Percentiles rank a stretch among this genome's conserved stretches.
These are phyloP conservation scores for Schlechtendalia chinensis DNA, from an alignment of 1,140 invertebrate species.

Conservation along the genomic window DNA sequence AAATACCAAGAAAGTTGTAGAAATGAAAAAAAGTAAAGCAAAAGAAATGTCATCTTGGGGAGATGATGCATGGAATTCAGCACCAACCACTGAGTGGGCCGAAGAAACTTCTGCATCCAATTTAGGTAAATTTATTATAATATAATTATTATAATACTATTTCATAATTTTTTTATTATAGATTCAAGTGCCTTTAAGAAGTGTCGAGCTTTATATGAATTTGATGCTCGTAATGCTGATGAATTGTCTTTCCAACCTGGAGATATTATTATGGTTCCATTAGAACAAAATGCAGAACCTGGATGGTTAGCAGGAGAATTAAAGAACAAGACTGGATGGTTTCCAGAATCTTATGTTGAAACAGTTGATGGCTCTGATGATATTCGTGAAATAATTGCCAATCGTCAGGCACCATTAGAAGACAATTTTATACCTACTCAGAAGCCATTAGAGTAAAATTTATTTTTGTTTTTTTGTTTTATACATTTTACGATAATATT, in stretches of 20 bases:
- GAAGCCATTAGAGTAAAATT: conserved; percentile 56
- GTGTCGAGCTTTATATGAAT: conserved; percentile 91
- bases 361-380: conserved; percentile 61
- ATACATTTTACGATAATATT: conserved; percentile 40
- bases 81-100: conserved; percentile 54
- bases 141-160: neutral
- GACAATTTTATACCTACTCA: conserved; percentile 47
- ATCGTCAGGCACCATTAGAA: conserved; percentile 35
- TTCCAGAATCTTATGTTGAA: conserved; percentile 95
- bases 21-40: conserved; percentile 47
- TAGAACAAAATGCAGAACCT: conserved; percentile 84
- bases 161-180: conserved; percentile 29
- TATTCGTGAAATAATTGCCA: conserved; percentile 20
- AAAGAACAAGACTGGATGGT: conserved; percentile 89
- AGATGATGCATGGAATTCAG: conserved; percentile 55
- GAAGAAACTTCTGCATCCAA: neutral
- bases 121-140: conserved; percentile 9
- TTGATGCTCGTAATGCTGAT: conserved; percentile 86
- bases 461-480: conserved; percentile 26
- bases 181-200: conserved; percentile 57
- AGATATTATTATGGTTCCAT: conserved; percentile 85
- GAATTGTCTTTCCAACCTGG: conserved; percentile 93
- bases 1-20: conserved; percentile 60
- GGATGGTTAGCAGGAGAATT: conserved; percentile 96
- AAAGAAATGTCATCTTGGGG: conserved; percentile 50